Conservation (phyloP, 2,797 vertebrate genomes). For the Cetoscarus ocellatus region DNA sequence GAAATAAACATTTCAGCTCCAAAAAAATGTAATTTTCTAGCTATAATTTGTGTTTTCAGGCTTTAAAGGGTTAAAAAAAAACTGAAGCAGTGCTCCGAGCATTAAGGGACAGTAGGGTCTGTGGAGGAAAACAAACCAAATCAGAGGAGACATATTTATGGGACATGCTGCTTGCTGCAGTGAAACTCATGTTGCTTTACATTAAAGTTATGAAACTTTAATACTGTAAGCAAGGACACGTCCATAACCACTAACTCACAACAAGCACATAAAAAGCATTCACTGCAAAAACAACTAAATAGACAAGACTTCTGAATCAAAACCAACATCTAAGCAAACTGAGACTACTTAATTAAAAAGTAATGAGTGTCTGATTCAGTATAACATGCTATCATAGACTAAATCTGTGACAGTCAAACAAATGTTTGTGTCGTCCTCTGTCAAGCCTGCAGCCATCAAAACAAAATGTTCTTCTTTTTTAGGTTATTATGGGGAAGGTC, state of each 20-base stretch:
- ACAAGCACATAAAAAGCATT: not conserved
- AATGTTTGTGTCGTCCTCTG: not conserved
- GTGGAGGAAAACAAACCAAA: not conserved
- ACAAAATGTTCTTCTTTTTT: conserved; percentile 22
- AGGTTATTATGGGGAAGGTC: conserved; percentile 96
- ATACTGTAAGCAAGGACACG: not conserved
- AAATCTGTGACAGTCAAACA: not conserved
- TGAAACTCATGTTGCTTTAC: not conserved
- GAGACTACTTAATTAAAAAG: not conserved
- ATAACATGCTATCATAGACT: not conserved
- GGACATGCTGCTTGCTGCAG: not conserved
- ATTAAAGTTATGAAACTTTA: not conserved
- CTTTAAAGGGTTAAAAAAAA: not conserved
- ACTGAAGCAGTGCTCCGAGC: not conserved
- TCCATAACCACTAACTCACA: not conserved
- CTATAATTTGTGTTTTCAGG: too few relatives aligned
- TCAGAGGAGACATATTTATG: not conserved
- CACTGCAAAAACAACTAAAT: not conserved
- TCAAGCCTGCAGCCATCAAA: not conserved
- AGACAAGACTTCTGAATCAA: not conserved
- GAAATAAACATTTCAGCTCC: too few relatives aligned
- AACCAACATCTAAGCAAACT: conserved; percentile 1
- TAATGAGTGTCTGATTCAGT: not conserved
- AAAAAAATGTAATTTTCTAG: too few relatives aligned
- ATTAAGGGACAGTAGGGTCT: not conserved